Conservation (phyloP, 2,888 invertebrate genomes). For the Cataglyphis livida region DNA sequence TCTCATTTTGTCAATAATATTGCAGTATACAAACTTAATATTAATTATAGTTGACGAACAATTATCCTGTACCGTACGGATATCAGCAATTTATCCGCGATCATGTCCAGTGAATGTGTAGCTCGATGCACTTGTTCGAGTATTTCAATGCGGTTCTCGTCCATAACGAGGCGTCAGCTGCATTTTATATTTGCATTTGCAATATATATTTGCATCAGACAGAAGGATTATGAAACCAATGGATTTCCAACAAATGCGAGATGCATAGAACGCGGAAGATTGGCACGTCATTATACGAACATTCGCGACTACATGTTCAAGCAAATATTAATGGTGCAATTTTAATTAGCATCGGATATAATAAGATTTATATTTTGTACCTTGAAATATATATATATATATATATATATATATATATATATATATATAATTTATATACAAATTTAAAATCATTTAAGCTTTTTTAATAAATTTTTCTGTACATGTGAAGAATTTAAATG, state of each 20-base stretch:
- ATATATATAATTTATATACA: no score
- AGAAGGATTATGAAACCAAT: conserved; percentile 1
- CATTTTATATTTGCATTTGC: conserved; percentile 29
- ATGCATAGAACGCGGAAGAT: conserved; percentile 11
- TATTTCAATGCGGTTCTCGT: background rate
- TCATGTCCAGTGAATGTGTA: background rate
- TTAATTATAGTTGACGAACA: conserved; percentile 3
- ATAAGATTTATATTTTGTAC: background rate
- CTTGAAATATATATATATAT: background rate
- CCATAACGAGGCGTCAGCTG: background rate
- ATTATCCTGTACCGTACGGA: background rate
- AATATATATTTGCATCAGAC: background rate
- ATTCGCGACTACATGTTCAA: background rate
- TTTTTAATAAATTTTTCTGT: background rate
- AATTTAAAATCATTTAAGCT: background rate
- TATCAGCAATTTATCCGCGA: conserved; percentile 17
- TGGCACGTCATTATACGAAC: background rate
- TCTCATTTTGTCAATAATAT: background rate
- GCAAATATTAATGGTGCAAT: background rate
- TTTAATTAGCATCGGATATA: background rate
- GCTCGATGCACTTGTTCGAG: background rate
- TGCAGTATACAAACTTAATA: background rate
- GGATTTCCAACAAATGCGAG: conserved; percentile 4
- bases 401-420: no score
- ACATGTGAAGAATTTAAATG: background rate